A percentile compares a stretch with the other conserved stretches of the same genome.
Evolutionary conservation across 2,797 vertebrate genomes (phyloP).

Genomic region (Urophycis tenuis): DNA sequence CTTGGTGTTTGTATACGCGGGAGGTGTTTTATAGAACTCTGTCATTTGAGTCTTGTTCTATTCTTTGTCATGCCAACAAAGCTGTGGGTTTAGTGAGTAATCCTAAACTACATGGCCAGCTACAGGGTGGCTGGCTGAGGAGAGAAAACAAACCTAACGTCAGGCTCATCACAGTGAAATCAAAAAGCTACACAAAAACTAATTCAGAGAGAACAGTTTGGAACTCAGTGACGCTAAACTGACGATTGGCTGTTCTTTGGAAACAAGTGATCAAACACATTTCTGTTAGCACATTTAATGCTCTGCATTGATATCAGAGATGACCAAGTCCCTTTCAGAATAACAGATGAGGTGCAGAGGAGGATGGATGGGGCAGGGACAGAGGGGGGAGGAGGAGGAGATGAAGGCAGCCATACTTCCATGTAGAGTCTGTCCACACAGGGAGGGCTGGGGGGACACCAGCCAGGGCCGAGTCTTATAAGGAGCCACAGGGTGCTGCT

Average conservation of each 20-base stretch:
- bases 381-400: slow-evolving; percentile 1
- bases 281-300: no score
- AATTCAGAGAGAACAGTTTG: neutral
- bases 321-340: no score
- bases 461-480: slow-evolving; percentile 41
- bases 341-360: neutral
- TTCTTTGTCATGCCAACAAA: slow-evolving; percentile 57
- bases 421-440: slow-evolving; percentile 12
- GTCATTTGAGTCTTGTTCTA: slow-evolving; percentile 49
- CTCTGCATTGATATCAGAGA: no score
- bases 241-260: neutral
- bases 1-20: slow-evolving; percentile 38
- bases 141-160: neutral
- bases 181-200: neutral
- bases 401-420: slow-evolving; percentile 32
- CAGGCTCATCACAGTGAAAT: neutral
- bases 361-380: neutral
- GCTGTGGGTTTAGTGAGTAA: slow-evolving; percentile 46
- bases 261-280: neutral
- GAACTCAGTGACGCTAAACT: neutral
- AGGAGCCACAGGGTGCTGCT: slow-evolving; percentile 24
- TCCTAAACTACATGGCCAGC: slow-evolving; percentile 40
- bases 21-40: slow-evolving; percentile 44
- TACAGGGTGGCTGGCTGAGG: slow-evolving; percentile 26
- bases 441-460: slow-evolving; percentile 6